phyloP scores from a whole-genome alignment of 1,140 invertebrate species.

The Stegodyphus dumicola region DNA sequence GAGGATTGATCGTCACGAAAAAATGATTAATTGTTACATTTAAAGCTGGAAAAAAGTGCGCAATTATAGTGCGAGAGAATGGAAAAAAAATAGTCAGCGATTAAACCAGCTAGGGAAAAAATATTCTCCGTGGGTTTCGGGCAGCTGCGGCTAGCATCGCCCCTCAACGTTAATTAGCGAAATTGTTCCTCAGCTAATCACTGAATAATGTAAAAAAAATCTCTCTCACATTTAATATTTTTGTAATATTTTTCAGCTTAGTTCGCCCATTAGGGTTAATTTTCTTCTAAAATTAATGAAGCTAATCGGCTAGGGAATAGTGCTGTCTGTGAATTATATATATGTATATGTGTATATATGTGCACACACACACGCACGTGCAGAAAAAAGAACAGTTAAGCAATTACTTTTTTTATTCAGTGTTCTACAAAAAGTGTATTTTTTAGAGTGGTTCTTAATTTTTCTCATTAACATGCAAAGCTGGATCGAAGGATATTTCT shows the following conservation, averaged over 20 bases:
- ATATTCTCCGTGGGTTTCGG: slow-evolving; percentile 26
- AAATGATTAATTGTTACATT: slow-evolving; percentile 56
- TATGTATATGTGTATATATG: no score
- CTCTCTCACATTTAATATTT: slow-evolving; percentile 29
- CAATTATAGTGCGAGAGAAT: slow-evolving; percentile 30
- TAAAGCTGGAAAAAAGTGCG: slow-evolving; percentile 56
- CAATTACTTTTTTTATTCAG: slow-evolving; percentile 35
- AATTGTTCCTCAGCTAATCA: slow-evolving; percentile 56
- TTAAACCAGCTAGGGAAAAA: slow-evolving; percentile 1
- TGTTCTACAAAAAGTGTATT: slow-evolving; percentile 12
- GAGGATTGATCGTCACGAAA: slow-evolving; percentile 49
- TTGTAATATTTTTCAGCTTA: slow-evolving; percentile 51
- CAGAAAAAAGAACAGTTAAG: slow-evolving; percentile 45
- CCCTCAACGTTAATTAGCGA: slow-evolving; percentile 45
- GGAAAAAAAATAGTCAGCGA: slow-evolving; percentile 28
- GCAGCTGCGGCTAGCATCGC: slow-evolving; percentile 40
- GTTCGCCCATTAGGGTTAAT: slow-evolving; percentile 51
- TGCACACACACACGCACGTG: no score
- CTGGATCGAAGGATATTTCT: background rate
- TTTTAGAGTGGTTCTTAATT: slow-evolving; percentile 39
- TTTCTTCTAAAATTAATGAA: slow-evolving; percentile 58
- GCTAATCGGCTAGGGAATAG: slow-evolving; percentile 14
- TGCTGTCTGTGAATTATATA: slow-evolving; percentile 7
- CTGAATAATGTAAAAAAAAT: slow-evolving; percentile 50
- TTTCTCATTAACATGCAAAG: slow-evolving; percentile 56